These are phyloP conservation scores for Drosophila meridiana DNA, from an alignment of 2,888 invertebrate species.

Conservation along the genomic window DNA sequence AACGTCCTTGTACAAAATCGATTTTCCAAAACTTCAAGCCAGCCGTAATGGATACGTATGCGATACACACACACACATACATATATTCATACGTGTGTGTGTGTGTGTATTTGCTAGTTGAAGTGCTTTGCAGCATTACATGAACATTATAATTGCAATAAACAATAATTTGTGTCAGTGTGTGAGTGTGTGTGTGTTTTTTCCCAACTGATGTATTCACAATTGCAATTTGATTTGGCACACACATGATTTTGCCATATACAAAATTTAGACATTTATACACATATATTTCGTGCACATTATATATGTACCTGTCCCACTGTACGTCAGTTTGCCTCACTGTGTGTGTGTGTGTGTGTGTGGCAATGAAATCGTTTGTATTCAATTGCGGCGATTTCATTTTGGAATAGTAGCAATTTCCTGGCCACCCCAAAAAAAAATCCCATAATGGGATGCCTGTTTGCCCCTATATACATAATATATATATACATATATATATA, in stretches of 20 bases:
- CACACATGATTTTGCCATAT: constrained; percentile 16
- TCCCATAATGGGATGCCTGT: constrained; percentile 23
- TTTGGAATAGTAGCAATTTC: constrained; percentile 76
- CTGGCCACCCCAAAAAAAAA: constrained; percentile 59
- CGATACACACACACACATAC: constrained; percentile 18
- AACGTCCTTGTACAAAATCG: constrained; percentile 84
- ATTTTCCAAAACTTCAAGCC: constrained; percentile 82
- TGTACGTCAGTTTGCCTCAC: constrained; percentile 19
- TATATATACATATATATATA: not conserved
- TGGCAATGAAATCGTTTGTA: constrained; percentile 80
- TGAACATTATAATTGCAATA: constrained; percentile 27
- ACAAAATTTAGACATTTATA: constrained; percentile 11
- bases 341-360: constrained; percentile 27
- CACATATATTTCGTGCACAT: constrained; percentile 18
- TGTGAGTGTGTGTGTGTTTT: constrained; percentile 18
- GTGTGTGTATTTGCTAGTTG: constrained; percentile 23
- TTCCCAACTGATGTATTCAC: constrained; percentile 13
- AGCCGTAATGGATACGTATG: constrained; percentile 60
- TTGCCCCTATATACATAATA: constrained; percentile 18
- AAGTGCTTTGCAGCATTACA: constrained; percentile 32
- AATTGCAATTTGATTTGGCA: constrained; percentile 56
- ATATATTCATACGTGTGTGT: constrained; percentile 29
- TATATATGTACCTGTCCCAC: constrained; percentile 23
- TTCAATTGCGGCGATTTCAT: constrained; percentile 78
- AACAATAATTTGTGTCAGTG: constrained; percentile 23